Percentiles rank a stretch among this genome's conserved stretches.
Evolutionary conservation across 2,113 vertebrate species (phyloP).

Genomic region (Myotis brandtii): DNA sequence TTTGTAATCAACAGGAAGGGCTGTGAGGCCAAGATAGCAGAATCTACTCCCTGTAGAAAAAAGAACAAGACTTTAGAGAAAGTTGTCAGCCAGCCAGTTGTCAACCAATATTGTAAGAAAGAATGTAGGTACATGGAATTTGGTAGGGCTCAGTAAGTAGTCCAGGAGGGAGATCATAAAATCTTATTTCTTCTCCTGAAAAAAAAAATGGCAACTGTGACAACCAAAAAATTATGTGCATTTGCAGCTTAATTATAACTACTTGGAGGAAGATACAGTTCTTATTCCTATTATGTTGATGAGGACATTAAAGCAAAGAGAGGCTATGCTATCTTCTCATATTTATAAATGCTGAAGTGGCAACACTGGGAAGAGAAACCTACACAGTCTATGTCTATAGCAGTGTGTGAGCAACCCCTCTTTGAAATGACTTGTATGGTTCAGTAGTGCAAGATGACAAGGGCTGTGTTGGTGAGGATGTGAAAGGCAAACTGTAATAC

Average conservation of each 20-base stretch:
- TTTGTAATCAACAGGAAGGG: conserved; percentile 73
- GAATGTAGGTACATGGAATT: neutral
- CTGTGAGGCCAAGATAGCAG: conserved; percentile 78
- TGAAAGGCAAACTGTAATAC: neutral
- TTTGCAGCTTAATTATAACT: neutral
- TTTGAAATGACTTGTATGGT: neutral
- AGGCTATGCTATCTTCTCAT: neutral
- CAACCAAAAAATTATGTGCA: neutral
- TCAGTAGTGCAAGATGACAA: neutral
- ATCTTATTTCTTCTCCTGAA: neutral
- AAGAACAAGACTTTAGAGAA: conserved; percentile 63
- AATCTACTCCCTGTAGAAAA: conserved; percentile 80
- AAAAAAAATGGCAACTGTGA: neutral
- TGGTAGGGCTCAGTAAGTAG: neutral
- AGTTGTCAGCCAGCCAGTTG: neutral
- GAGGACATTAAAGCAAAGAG: neutral
- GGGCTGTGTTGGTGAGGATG: neutral
- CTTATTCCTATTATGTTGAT: too few relatives aligned
- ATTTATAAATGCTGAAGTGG: neutral
- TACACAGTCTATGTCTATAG: too few relatives aligned
- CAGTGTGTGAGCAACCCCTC: neutral
- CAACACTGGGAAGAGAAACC: neutral
- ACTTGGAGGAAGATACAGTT: neutral
- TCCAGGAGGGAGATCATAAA: neutral
- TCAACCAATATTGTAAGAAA: neutral